phyloP scores from a whole-genome alignment of 2,888 invertebrate genomes.

The Ectobius pallidus region DNA sequence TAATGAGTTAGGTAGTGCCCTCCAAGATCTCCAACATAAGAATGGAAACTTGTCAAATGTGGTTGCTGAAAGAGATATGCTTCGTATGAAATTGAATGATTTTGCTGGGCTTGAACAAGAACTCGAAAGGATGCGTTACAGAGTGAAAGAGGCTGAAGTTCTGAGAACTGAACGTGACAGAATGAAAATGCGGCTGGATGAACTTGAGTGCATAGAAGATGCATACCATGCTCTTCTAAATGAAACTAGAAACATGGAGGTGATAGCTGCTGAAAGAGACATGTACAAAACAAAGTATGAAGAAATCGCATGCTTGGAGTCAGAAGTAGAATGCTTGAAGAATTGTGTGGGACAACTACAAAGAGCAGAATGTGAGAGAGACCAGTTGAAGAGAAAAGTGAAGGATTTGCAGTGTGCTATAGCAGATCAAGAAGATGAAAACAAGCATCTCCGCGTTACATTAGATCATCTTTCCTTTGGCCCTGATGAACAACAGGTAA shows the following conservation, averaged over 20 bases:
- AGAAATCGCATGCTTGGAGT: background rate
- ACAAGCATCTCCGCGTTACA: slow-evolving; percentile 47
- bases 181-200: slow-evolving; percentile 39
- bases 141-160: slow-evolving; percentile 51
- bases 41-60: background rate
- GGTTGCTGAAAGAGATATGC: slow-evolving; percentile 5
- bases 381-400: slow-evolving; percentile 8
- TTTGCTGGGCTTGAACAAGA: slow-evolving; percentile 44
- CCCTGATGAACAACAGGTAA: too few species aligned
- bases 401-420: slow-evolving; percentile 41
- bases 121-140: slow-evolving; percentile 48
- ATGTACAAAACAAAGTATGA: background rate
- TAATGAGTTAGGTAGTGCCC: slow-evolving; percentile 52
- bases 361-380: slow-evolving; percentile 13
- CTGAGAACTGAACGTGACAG: slow-evolving; percentile 52
- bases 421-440: slow-evolving; percentile 50
- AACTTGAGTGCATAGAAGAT: slow-evolving; percentile 6
- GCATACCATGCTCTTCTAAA: slow-evolving; percentile 49
- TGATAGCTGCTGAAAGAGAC: slow-evolving; percentile 50
- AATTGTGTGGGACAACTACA: too few species aligned
- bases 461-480: slow-evolving; percentile 44
- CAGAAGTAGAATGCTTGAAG: background rate
- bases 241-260: slow-evolving; percentile 49
- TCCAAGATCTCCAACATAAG: slow-evolving; percentile 21
- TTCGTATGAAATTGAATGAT: slow-evolving; percentile 28